Base-by-base conservation (phyloP, 2,888 invertebrate genomes). In the Erpobdella octoculata region DNA sequence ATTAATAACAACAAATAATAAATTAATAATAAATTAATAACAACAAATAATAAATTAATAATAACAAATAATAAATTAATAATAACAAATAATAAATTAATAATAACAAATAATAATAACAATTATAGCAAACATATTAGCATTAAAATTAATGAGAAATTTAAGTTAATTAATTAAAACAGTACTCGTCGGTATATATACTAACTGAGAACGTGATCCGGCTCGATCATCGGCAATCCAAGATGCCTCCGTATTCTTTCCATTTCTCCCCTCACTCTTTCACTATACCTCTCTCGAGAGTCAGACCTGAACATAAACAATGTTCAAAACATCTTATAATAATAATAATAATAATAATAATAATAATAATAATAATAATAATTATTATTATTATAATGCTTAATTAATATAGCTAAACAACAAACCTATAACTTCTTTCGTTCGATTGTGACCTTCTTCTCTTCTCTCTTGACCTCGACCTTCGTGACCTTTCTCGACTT, bases 381-480 rank as follows among this genome's bases (percentile, higher is more conserved):
- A 53, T 3, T 6, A 6, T 28, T 25, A 53, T 53, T n/a, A 53
- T 28, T 6, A 15, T 53, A n/a, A 25, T 1, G 28, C 21, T n/a
- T n/a, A n/a, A n/a, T 15, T 25, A n/a, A 6, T 1, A n/a, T 28
- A 53, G 28, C 21, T 53, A 21, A 12, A 8, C 53, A n/a, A 53
- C 53, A 53, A 53, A 53, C 53, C 53, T 53, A 9, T 53, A 53
- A 53, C 53, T 53, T 28, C 21, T 53, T n/a, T 53, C 53, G 8
- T 28, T 53, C 8, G 53, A 53, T 28, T 28, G 21, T 12, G 53
- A 62, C 62, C 35, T 62, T 35, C 62, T 62, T 62, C 35, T 62
- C 31, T 62, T 62, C 31, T 62, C 62, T 35, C 31, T 25, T 18
- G 62, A 62, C 62, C 35, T 62, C 5, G 62, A 62, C 33, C 62